Evolutionary conservation across 1,140 invertebrate genomes (phyloP), one percentile per base, ranked within the genome.

Genomic region (Colletes latitarsis): DNA sequence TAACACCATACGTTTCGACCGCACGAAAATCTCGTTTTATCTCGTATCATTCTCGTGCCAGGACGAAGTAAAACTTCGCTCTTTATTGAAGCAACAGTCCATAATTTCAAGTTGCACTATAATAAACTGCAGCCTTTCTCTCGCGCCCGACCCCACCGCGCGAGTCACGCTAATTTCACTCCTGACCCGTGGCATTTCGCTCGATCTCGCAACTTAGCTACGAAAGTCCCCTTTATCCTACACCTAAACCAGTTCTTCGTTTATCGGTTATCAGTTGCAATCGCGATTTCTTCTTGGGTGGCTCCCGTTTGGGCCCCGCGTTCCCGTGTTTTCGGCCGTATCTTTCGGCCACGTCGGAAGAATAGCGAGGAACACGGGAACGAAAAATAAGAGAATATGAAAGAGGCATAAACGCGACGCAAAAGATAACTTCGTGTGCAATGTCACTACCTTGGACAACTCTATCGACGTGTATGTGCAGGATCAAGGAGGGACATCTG

Each of bases 401-500:
- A 2, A 30, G 41, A 53, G 19, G 66, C 70, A 70, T 60, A 58
- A 83, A 69, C 68, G 49, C 46, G 70, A 74, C 57, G 30, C 30
- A 67, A 10, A 57, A 15, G 21, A 76, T 72, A 70, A 67, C 49
- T 58, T 69, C 60, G 53, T 71, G 15, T 81, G 62, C 67, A 77
- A 73, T 39, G 53, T 43, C 53, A 57, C 67, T 39, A 73, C 41
- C 55, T 68, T 39, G 70, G 71, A 66, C 83, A 58, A 79, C 81
- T 87, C 62, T 70, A 62, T 82, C 62, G 63, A 43, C 53, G 77
- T 86, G 66, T 78, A 72, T 62, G 76, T 49, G 62, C 78, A 19
- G 76, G 77, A 78, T 77, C 43, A 14, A 69, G 71, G 39, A 66
- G 64, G 78, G 86, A 86, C 89, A 90, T 89, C 89, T 90, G 88